These are phyloP conservation scores for Piprites chloris DNA, from an alignment of 2,113 vertebrate species.

Conservation along the genomic window DNA sequence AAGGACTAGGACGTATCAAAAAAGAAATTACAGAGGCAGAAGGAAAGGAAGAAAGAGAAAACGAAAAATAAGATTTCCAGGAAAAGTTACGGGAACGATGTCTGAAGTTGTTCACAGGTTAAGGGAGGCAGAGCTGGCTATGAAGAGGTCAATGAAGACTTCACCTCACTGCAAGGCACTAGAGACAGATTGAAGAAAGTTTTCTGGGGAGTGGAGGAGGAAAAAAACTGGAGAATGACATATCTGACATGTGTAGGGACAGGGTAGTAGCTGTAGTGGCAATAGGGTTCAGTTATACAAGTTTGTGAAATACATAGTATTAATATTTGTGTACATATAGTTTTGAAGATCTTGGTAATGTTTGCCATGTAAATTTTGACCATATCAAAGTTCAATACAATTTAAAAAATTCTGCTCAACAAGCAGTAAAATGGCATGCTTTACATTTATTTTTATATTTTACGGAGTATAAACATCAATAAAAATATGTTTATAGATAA, in stretches of 20 bases:
- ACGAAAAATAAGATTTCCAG: neutral
- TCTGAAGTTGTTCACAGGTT: neutral
- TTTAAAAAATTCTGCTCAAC: neutral
- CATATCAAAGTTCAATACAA: neutral
- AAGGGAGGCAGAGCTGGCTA: neutral
- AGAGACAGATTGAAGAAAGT: neutral
- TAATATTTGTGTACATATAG: neutral
- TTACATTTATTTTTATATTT: neutral
- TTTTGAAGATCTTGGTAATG: neutral
- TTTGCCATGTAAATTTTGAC: neutral
- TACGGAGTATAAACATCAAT: neutral
- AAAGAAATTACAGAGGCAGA: neutral
- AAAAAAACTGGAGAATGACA: neutral
- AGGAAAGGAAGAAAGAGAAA: neutral
- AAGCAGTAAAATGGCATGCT: neutral
- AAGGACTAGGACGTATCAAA: neutral
- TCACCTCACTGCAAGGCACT: neutral
- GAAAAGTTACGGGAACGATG: neutral
- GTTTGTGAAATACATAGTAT: neutral
- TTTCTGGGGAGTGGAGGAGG: neutral
- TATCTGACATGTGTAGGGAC: accelerated
- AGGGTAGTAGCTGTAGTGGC: neutral
- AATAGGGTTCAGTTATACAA: neutral
- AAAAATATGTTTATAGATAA: neutral
- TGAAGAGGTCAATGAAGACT: neutral